Evolutionary conservation across 2,797 vertebrate genomes (phyloP).

Genomic region (Helostoma temminkii): DNA sequence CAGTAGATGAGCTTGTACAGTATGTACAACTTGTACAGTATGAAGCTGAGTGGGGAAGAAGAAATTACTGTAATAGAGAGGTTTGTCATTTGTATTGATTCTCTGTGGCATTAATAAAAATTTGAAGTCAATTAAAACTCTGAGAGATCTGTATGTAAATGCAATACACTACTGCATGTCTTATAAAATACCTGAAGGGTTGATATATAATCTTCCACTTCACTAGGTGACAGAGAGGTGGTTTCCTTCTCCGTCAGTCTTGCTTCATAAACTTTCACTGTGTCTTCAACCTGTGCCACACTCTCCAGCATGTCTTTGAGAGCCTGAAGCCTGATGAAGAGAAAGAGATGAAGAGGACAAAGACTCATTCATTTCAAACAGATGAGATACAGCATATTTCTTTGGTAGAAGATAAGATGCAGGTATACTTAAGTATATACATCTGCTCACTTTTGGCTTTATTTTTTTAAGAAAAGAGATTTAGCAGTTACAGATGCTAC

Average conservation of each 20-base stretch:
- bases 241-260: slow-evolving; percentile 95
- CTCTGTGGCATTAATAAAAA: neutral
- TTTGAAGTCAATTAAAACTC: neutral
- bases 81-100: neutral
- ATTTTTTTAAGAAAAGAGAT: neutral
- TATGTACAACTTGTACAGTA: neutral
- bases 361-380: neutral
- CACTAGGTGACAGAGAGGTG: slow-evolving; percentile 88
- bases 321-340: slow-evolving; percentile 84
- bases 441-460: neutral
- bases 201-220: slow-evolving; percentile 89
- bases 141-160: neutral
- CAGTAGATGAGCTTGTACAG: too few species aligned
- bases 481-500: too few species aligned
- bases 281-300: slow-evolving; percentile 89
- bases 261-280: slow-evolving; percentile 93
- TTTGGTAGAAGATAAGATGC: neutral
- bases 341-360: neutral
- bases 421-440: neutral
- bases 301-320: slow-evolving; percentile 89
- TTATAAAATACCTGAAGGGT: slow-evolving; percentile 67
- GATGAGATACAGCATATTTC: neutral
- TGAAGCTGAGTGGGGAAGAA: neutral
- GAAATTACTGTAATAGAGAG: neutral
- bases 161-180: neutral